A percentile compares a stretch with the other conserved stretches of the same genome.
Conservation (phyloP, 2,888 invertebrate genomes). For the Drosophila colorata region DNA sequence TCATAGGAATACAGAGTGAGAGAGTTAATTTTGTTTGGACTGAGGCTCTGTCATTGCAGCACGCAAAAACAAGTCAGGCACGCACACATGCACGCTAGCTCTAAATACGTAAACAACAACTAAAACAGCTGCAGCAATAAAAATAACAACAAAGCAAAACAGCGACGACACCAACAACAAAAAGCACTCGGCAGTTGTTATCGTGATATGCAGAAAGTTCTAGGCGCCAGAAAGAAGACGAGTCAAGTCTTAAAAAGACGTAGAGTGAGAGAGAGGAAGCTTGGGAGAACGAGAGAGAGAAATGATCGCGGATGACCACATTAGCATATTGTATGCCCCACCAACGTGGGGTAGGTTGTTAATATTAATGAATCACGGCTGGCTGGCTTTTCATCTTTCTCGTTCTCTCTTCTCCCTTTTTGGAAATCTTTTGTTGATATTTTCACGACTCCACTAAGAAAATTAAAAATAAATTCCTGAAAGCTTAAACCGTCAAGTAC, state of each 20-base stretch:
- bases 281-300: conserved; percentile 9
- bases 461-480: too few species aligned
- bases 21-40: conserved; percentile 36
- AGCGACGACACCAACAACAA: conserved; percentile 48
- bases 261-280: not conserved
- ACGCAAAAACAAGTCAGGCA: conserved; percentile 76
- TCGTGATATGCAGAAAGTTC: conserved; percentile 70
- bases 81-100: conserved; percentile 40
- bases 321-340: conserved; percentile 32
- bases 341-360: conserved; percentile 74
- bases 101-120: conserved; percentile 71
- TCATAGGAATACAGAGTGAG: conserved; percentile 18
- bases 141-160: conserved; percentile 59
- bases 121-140: conserved; percentile 74
- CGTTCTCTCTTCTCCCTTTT: conserved; percentile 8
- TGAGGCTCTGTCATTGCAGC: conserved; percentile 66
- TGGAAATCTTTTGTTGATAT: conserved; percentile 6
- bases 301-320: conserved; percentile 28
- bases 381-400: conserved; percentile 17
- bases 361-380: conserved; percentile 58
- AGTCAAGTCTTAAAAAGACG: conserved; percentile 10
- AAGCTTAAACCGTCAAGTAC: conserved; percentile 19
- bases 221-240: conserved; percentile 57
- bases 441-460: conserved; percentile 22
- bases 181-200: conserved; percentile 36